A percentile compares a stretch with the other conserved stretches of the same genome.
These are phyloP conservation scores for Pedetes capensis DNA, from an alignment of 2,113 vertebrate genomes.

Conservation along the genomic window DNA sequence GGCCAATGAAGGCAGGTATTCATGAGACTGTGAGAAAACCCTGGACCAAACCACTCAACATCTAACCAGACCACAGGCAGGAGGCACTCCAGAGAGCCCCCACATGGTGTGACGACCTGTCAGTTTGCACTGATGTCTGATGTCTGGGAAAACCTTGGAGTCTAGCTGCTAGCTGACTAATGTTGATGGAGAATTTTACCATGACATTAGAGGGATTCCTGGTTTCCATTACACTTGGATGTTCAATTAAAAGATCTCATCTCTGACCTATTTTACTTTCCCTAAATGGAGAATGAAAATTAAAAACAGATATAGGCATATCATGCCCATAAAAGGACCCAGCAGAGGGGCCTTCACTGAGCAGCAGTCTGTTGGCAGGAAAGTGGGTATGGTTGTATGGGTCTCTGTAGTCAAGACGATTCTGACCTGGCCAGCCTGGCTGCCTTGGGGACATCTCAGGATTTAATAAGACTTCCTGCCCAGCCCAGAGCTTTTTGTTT, in stretches of 20 bases:
- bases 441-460: not conserved
- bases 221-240: constrained; percentile 22
- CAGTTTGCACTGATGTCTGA: not conserved
- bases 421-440: not conserved
- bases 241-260: constrained; percentile 62
- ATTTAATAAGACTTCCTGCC: not conserved
- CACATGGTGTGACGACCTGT: not conserved
- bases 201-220: not conserved
- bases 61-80: not conserved
- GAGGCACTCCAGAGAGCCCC: not conserved
- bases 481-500: not conserved
- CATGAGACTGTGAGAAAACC: not conserved
- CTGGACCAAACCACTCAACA: not conserved
- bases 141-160: not conserved
- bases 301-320: constrained; percentile 54
- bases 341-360: not conserved
- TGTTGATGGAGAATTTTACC: constrained; percentile 28
- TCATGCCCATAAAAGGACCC: constrained; percentile 57
- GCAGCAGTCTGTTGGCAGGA: not conserved
- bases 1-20: not conserved
- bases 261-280: constrained; percentile 62
- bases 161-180: constrained; percentile 11
- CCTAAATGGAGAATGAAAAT: constrained; percentile 51
- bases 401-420: not conserved
- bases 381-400: not conserved